Conservation (phyloP, 2,888 invertebrate genomes). For the Troglohyphantes excavatus region DNA sequence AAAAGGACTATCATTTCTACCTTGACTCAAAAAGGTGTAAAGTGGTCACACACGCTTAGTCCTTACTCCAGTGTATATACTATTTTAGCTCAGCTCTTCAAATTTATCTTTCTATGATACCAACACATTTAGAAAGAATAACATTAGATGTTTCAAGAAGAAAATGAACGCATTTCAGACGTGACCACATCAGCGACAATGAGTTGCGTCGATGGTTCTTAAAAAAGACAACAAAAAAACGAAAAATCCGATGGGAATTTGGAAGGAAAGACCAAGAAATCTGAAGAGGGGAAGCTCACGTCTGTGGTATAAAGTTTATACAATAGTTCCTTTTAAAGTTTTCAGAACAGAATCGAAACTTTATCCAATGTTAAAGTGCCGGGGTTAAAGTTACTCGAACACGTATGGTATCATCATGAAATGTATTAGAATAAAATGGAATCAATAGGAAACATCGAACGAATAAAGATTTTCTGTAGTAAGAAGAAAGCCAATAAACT, state of each 20-base stretch:
- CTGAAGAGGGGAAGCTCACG: not conserved
- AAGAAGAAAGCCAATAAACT: too few relatives aligned
- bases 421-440: not conserved
- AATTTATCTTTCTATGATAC: not conserved
- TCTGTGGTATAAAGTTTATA: not conserved
- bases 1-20: too few relatives aligned
- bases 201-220: not conserved
- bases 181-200: not conserved
- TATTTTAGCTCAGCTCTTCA: too few relatives aligned
- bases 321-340: not conserved
- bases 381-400: not conserved
- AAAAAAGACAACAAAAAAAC: not conserved
- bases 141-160: not conserved
- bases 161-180: not conserved
- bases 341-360: not conserved
- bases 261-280: conserved; percentile 9
- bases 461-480: too few relatives aligned
- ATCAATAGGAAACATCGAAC: too few relatives aligned
- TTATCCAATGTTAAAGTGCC: not conserved
- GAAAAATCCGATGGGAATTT: not conserved
- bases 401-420: not conserved
- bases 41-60: too few relatives aligned
- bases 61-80: too few relatives aligned
- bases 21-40: too few relatives aligned
- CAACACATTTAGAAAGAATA: not conserved